Conservation (phyloP, 1,140 invertebrate species). For the Macrostomum lignano region DNA sequence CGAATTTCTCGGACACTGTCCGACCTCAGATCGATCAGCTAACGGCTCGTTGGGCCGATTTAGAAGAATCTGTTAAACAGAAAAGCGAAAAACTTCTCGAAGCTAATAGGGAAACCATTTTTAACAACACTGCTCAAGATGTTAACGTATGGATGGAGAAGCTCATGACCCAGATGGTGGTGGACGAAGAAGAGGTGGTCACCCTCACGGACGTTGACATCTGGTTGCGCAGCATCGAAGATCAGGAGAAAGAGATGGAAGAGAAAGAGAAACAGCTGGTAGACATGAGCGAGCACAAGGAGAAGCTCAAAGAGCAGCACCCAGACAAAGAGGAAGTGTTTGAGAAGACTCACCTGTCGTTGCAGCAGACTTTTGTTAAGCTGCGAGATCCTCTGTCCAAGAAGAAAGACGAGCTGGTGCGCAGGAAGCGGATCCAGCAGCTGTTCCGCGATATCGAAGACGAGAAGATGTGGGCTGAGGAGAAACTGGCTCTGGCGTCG, state of each 20-base stretch:
- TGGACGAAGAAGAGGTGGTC: constrained; percentile 40
- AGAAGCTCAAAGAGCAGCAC: constrained; percentile 65
- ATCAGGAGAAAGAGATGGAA: constrained; percentile 5
- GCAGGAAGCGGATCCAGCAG: constrained; percentile 96
- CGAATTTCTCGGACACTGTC: constrained; percentile 62
- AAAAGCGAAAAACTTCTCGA: constrained; percentile 92
- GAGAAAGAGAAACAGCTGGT: constrained; percentile 6
- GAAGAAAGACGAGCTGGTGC: constrained; percentile 56
- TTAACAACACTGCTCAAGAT: constrained; percentile 26
- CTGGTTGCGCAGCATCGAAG: constrained; percentile 3
- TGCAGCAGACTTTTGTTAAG: constrained; percentile 28
- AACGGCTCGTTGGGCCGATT: constrained; percentile 47
- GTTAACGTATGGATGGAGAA: constrained; percentile 94
- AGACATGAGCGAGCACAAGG: constrained; percentile 42
- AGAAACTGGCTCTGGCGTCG: constrained; percentile 72
- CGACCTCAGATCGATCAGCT: constrained; percentile 64
- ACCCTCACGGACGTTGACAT: constrained; percentile 28
- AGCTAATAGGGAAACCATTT: constrained; percentile 48
- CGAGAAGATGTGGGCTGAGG: constrained; percentile 86
- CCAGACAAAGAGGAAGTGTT: constrained; percentile 84
- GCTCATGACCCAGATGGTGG: constrained; percentile 84
- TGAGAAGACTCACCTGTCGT: constrained; percentile 29
- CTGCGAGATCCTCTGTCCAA: constrained; percentile 52
- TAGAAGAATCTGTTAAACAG: constrained; percentile 74
- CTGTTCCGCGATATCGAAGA: constrained; percentile 92